Conservation (phyloP, 35 echinoderm and acorn worm species). For the Lytechinus variegatus region DNA sequence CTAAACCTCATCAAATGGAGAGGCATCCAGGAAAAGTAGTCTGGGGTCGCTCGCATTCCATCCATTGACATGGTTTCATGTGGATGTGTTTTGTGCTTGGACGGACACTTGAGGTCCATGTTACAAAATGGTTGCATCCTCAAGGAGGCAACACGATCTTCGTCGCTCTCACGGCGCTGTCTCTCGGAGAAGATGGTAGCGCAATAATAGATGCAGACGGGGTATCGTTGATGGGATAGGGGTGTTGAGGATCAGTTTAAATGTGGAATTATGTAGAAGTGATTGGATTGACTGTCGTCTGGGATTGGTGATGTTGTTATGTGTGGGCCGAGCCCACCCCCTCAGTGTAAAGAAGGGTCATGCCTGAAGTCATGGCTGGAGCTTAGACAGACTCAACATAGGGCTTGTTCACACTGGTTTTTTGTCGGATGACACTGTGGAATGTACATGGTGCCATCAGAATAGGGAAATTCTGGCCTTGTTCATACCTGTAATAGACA, state of each 20-base stretch:
- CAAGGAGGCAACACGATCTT: not conserved
- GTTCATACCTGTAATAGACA: not conserved
- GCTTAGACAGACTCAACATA: not conserved
- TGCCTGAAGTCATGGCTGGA: not conserved
- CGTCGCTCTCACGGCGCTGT: not conserved
- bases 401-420: not conserved
- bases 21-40: not conserved
- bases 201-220: not conserved
- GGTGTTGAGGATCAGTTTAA: not conserved
- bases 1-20: not conserved
- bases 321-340: not conserved
- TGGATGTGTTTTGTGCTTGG: not conserved
- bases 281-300: not conserved
- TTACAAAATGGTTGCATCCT: conserved; percentile 18
- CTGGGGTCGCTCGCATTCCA: not conserved
- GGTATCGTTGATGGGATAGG: not conserved
- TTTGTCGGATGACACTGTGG: no score
- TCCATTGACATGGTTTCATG: not conserved
- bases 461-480: not conserved
- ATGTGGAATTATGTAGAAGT: not conserved
- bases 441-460: not conserved
- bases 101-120: not conserved
- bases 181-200: not conserved
- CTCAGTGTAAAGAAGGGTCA: not conserved
- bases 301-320: not conserved